phyloP scores from a whole-genome alignment of 1,140 invertebrate genomes.

The Drosophila jambulina region DNA sequence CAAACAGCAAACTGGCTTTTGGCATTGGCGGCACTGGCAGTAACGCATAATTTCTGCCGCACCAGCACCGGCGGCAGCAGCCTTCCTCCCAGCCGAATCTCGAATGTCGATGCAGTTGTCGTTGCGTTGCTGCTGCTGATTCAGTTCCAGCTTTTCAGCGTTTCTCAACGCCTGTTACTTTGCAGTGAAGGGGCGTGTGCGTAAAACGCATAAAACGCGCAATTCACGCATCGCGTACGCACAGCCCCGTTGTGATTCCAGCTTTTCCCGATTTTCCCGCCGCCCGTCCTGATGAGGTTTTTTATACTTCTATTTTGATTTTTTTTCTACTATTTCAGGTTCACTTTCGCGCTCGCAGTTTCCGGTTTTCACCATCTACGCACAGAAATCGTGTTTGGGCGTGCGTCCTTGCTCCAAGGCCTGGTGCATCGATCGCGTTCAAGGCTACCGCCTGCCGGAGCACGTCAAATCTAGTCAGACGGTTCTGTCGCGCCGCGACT shows the following conservation, averaged over 20 bases:
- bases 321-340: constrained; percentile 87
- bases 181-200: constrained; percentile 83
- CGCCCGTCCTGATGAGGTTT: constrained; percentile 15
- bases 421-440: constrained; percentile 97
- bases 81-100: constrained; percentile 38
- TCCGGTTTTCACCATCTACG: constrained; percentile 98
- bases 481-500: constrained; percentile 92
- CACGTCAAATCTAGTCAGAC: constrained; percentile 90
- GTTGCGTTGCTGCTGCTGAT: constrained; percentile 33
- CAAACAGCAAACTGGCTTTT: constrained; percentile 76
- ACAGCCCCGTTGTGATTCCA: constrained; percentile 59
- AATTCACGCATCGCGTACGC: constrained; percentile 60
- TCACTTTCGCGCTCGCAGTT: constrained; percentile 96
- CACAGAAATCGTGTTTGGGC: constrained; percentile 95
- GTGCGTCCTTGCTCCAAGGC: constrained; percentile 94
- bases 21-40: constrained; percentile 63
- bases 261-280: constrained; percentile 28
- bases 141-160: constrained; percentile 35
- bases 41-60: constrained; percentile 77
- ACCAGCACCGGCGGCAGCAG: constrained; percentile 2
- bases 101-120: constrained; percentile 61
- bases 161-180: constrained; percentile 84
- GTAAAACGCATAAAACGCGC: constrained; percentile 67
- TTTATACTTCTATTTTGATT: constrained; percentile 19
- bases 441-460: constrained; percentile 92